Evolutionary conservation across 2,113 vertebrate species (phyloP), one percentile per base, ranked within the genome.

Genomic region (Ploceus nigricollis): DNA sequence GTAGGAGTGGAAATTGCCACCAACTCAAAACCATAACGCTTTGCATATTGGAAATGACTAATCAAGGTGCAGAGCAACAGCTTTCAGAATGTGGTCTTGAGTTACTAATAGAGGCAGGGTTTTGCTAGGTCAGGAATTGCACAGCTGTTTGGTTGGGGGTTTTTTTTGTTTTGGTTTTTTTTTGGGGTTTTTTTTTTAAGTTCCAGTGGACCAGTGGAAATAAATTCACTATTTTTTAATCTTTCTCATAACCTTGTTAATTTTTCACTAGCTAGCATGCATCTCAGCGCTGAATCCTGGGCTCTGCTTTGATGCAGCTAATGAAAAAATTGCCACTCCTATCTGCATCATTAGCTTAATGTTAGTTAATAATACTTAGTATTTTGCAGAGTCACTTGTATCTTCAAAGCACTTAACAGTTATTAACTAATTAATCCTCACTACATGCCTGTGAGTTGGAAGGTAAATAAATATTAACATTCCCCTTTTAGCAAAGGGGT

Each of bases 361-460:
- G 68, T 79, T 87, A 86, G 77, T 90, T 96, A 95, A 89, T 94
- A 94, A 87, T 86, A 65, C 86, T 95, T 90, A 76, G 88, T 68
- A 50, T 85, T 92, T 82, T 79, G 60, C 82, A 87, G 77, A 82
- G 89, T 85, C 80, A 61, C 82, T 97, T 92, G 70, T 82, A 48
- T 95, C 87, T 92, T 90, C 75, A 66, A 79, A 92, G 77, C 58
- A 68, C 89, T 96, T 95, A 94, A 84, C 78, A 88, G 91, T 83
- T 95, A 96, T 95, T 97, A 97, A 93, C 94, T 96, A 90, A 92
- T 96, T 95, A 95, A 97, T 92, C 88, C 82, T 96, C 91, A 68
- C 71, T 82, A 91, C 42, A 63, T 91, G 87, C 78, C 93, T 96
- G 71, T 56, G 47, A 92, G 70, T 82, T 95, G 80, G 64, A 94